Base-by-base conservation (phyloP, 2,888 invertebrate species). In the Acanthosoma haemorrhoidale region DNA sequence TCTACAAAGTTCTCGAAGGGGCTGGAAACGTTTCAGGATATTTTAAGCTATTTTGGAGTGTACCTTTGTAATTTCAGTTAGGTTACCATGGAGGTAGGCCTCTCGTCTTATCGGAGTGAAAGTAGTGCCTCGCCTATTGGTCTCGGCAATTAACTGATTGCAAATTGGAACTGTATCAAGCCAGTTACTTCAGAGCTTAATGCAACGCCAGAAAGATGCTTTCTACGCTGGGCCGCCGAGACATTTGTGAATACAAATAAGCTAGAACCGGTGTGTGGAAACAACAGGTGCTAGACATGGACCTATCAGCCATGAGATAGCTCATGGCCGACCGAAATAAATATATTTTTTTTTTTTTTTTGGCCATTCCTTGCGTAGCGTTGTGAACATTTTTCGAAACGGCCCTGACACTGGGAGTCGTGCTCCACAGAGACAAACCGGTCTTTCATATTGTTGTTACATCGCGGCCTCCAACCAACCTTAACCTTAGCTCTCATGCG, bases 371-470 rank as follows among this genome's bases (percentile, higher is more conserved):
- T 5, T 3, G 1, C 6, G 13, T 21, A n/a, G n/a, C n/a, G n/a
- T n/a, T n/a, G n/a, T n/a, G 51, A 51, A 51, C 51, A 25, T 25
- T n/a, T 18, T 51, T 51, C n/a, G 51, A 51, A 25, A n/a, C n/a
- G 51, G n/a, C 51, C 51, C 25, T 51, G 51, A 51, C 51, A 51
- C 29, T 51, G 51, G n/a, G 51, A 51, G 51, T n/a, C n/a, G 1
- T 1, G 18, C 25, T 25, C 25, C 51, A 51, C 25, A 13, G n/a
- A n/a, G 25, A 51, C 51, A 51, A 51, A 51, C 51, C 51, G 51
- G 51, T 51, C 51, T 51, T 21, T n/a, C 51, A 25, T 51, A 51
- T 51, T 51, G 51, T 51, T 51, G 51, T 51, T 51, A 51, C 29
- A 25, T 21, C n/a, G n/a, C 29, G 51, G 29, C 51, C 51, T 51